Base-by-base conservation (phyloP, 2,888 invertebrate genomes). In the Ditula angustiorana region DNA sequence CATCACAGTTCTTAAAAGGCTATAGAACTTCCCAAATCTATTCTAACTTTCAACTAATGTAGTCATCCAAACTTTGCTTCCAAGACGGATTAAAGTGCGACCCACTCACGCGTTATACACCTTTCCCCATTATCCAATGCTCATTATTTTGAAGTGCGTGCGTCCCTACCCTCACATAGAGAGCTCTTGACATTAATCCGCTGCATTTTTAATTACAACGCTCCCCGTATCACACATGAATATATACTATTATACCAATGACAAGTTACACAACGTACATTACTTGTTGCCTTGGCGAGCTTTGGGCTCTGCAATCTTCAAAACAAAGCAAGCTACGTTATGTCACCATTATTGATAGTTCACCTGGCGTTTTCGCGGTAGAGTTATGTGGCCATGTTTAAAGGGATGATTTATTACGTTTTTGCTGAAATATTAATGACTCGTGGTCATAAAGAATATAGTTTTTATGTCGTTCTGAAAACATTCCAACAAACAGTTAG, bases 131-230 rank as follows among this genome's bases (percentile, higher is more conserved):
- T 64, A 59, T 59, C 64, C 52, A 52, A 70, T 75, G 71, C 75
- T 78, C 77, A 77, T 78, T 79, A 79, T 74, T 76, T 76, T 74
- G 68, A 78, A 78, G 79, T 71, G 67, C 63, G 68, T 62, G 71
- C 75, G 74, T 62, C 35, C 49, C 41, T 41, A 19, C 53, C 52
- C 66, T 64, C 47, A 7, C 61, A 50, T 23, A 30, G 62, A 57
- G 46, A 58, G 53, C 59, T 59, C 58, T 64, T 59, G 58, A 64
- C 59, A 64, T 53, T 64, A 64, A 64, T 64, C 58, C 52, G 52
- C 58, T 64, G 64, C 64, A 64, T 58, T 64, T 64, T 64, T 59
- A 64, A 64, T 64, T 64, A 64, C 58, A 28, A 52, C 50, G 30
- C 50, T 13, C 56, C 56, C 21, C 19, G 19, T 50, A 50, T 50